phyloP scores from a whole-genome alignment of 2,797 vertebrate genomes.

The Macropodus opercularis region DNA sequence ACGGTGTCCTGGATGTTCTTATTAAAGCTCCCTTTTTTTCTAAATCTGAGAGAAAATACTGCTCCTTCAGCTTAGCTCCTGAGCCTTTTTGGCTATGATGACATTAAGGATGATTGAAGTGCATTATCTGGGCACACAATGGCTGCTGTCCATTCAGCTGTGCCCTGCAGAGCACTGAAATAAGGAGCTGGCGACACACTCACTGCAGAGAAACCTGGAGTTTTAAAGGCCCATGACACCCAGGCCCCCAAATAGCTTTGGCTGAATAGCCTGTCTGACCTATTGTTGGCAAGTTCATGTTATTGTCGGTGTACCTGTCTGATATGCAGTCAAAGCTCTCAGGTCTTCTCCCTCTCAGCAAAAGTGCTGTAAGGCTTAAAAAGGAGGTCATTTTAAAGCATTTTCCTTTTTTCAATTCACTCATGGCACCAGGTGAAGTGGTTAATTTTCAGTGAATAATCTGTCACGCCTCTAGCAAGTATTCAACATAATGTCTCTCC shows the following conservation, averaged over 20 bases:
- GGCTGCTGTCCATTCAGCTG: slow-evolving; percentile 74
- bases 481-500: slow-evolving; percentile 25
- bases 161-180: slow-evolving; percentile 60
- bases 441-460: slow-evolving; percentile 53
- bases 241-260: slow-evolving; percentile 60
- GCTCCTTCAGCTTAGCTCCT: slow-evolving; percentile 41
- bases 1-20: slow-evolving; percentile 44
- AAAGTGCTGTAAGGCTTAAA: slow-evolving; percentile 36
- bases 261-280: slow-evolving; percentile 77
- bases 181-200: slow-evolving; percentile 51
- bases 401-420: slow-evolving; percentile 49
- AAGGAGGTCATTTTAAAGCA: slow-evolving; percentile 52
- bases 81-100: slow-evolving; percentile 67
- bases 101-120: slow-evolving; percentile 82
- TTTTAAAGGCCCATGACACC: slow-evolving; percentile 68
- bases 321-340: slow-evolving; percentile 66
- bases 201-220: slow-evolving; percentile 62
- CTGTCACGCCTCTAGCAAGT: slow-evolving; percentile 9
- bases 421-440: slow-evolving; percentile 34
- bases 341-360: slow-evolving; percentile 50
- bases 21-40: slow-evolving; percentile 44
- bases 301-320: slow-evolving; percentile 75
- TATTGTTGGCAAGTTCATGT: slow-evolving; percentile 65
- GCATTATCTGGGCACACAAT: slow-evolving; percentile 79
- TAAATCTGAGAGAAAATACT: slow-evolving; percentile 48